These are phyloP conservation scores for Lithophane ornitopus DNA, from an alignment of 2,888 invertebrate species.

Conservation along the genomic window DNA sequence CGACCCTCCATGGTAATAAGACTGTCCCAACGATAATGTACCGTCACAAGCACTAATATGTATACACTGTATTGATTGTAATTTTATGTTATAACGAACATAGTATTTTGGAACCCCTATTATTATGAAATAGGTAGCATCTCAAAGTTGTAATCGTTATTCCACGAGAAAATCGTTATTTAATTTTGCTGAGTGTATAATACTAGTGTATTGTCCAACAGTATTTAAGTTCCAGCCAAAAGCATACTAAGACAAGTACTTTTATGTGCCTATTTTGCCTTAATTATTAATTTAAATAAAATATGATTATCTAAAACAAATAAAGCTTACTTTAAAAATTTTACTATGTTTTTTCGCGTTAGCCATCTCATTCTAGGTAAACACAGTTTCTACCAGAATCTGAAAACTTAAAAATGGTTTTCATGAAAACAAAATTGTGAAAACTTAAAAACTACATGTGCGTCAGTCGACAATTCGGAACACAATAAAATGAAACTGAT, in stretches of 20 bases:
- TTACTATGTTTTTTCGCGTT: neutral
- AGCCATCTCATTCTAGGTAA: neutral
- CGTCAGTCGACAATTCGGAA: neutral
- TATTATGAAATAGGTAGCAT: no score
- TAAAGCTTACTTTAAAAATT: neutral
- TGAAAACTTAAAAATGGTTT: neutral
- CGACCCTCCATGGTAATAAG: conserved; percentile 20
- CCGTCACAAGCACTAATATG: no score
- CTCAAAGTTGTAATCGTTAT: no score
- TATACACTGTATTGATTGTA: no score
- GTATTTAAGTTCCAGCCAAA: neutral
- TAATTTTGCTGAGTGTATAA: neutral
- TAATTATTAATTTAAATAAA: neutral
- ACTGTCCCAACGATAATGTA: neutral
- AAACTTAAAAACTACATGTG: neutral
- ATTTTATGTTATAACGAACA: no score
- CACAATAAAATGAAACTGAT: neutral
- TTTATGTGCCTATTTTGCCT: neutral
- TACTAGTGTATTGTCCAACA: neutral
- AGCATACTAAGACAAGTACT: neutral
- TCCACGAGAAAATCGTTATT: no score
- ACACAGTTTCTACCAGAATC: neutral
- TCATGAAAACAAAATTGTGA: neutral
- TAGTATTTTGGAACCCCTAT: no score
- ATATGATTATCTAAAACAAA: neutral